Percentiles rank a stretch among this genome's conserved stretches.
Evolutionary conservation across 2,888 invertebrate genomes (phyloP).

Genomic region (Neuroscelio doddi): DNA sequence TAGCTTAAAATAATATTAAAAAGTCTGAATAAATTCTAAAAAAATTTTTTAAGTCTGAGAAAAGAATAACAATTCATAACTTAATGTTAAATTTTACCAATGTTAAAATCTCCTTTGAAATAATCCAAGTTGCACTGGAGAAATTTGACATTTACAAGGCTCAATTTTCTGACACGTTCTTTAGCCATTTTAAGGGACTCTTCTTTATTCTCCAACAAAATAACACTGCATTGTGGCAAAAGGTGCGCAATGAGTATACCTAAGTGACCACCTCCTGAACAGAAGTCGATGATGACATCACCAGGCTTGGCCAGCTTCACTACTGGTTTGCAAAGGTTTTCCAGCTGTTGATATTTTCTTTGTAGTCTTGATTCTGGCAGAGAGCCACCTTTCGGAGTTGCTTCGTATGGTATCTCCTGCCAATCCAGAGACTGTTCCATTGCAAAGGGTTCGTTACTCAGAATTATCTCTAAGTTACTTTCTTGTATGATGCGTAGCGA

Average conservation of each 20-base stretch:
- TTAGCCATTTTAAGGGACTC: conserved; percentile 85
- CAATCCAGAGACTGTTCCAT: conserved; percentile 77
- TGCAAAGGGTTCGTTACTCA: conserved; percentile 69
- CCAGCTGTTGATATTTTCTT: conserved; percentile 89
- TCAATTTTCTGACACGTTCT: conserved; percentile 78
- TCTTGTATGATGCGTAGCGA: conserved; percentile 70
- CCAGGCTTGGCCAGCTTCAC: conserved; percentile 79
- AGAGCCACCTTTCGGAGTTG: conserved; percentile 85
- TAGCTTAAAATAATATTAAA: no score
- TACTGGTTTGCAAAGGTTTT: conserved; percentile 86
- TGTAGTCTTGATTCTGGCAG: conserved; percentile 82
- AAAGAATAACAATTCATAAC: no score
- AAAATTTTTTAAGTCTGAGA: no score
- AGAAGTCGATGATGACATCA: conserved; percentile 91
- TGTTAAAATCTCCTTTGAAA: conserved; percentile 85
- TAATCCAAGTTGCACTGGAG: conserved; percentile 94
- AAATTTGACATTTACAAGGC: conserved; percentile 82
- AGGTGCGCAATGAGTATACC: conserved; percentile 89
- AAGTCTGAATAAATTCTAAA: no score
- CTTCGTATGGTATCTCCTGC: conserved; percentile 81
- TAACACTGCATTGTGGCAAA: conserved; percentile 83
- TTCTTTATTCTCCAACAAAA: conserved; percentile 94
- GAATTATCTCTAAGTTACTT: conserved; percentile 68
- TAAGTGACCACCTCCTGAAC: conserved; percentile 94
- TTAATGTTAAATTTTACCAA: conserved; percentile 77